These are phyloP conservation scores for Cephus rjabovi DNA, from an alignment of 2,888 invertebrate genomes.

Conservation along the genomic window DNA sequence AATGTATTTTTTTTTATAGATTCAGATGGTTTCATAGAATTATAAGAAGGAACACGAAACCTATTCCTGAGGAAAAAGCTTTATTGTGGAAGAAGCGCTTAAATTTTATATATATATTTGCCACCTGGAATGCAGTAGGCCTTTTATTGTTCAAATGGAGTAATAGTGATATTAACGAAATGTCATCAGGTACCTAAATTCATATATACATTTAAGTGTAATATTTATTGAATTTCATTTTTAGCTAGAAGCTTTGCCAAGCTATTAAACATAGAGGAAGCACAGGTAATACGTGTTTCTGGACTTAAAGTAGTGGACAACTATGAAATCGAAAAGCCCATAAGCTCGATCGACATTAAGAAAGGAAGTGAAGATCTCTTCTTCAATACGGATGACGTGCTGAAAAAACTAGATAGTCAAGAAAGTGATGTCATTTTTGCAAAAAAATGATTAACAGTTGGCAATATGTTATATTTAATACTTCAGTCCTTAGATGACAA, in stretches of 20 bases:
- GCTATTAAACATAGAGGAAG: conserved; percentile 71
- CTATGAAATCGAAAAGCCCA: conserved; percentile 16
- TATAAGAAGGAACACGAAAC: conserved; percentile 19
- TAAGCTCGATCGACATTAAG: conserved; percentile 3
- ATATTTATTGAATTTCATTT: conserved; percentile 40
- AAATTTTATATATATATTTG: conserved; percentile 26
- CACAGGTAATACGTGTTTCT: conserved; percentile 70
- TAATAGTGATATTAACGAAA: not conserved
- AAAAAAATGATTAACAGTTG: conserved; percentile 21
- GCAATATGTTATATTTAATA: conserved; percentile 25
- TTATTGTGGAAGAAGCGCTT: conserved; percentile 17
- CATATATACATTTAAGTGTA: conserved; percentile 1
- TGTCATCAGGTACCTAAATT: conserved; percentile 14
- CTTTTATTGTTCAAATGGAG: rapidly evolving
- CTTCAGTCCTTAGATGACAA: conserved; percentile 20
- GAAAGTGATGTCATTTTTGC: conserved; percentile 10
- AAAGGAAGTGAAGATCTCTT: conserved; percentile 16
- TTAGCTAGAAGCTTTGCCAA: conserved; percentile 72
- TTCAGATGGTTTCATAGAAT: conserved; percentile 8
- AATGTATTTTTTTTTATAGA: not conserved
- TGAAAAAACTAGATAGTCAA: conserved; percentile 4
- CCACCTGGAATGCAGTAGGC: conserved; percentile 31
- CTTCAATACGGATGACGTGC: conserved; percentile 7
- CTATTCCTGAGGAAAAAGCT: conserved; percentile 16
- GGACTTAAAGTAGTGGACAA: conserved; percentile 63